Evolutionary conservation across 2,888 invertebrate species (phyloP).

Genomic region (Catocala fraxini): DNA sequence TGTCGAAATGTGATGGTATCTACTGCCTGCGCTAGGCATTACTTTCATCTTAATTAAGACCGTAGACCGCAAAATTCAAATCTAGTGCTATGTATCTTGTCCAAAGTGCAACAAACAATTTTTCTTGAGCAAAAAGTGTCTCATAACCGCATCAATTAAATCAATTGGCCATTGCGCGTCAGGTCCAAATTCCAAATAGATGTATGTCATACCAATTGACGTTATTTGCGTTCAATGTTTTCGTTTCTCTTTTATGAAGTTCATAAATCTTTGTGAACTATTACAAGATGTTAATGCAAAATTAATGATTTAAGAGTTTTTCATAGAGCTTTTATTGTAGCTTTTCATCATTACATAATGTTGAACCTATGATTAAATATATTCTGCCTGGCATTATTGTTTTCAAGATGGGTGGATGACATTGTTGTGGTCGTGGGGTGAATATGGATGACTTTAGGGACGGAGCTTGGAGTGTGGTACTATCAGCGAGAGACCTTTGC

Average conservation of each 20-base stretch:
- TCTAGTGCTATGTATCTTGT: too few species aligned
- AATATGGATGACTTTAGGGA: too few species aligned
- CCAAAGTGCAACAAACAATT: conserved; percentile 1
- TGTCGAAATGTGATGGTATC: too few species aligned
- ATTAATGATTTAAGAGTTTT: conserved; percentile 12
- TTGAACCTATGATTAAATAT: too few species aligned
- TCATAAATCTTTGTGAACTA: conserved; percentile 17
- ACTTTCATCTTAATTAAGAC: too few species aligned
- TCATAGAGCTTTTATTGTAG: too few species aligned
- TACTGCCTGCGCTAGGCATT: too few species aligned
- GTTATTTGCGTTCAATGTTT: conserved; percentile 25
- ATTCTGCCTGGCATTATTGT: not conserved
- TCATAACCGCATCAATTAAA: conserved; percentile 41
- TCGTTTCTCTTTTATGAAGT: conserved; percentile 37
- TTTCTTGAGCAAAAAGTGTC: conserved; percentile 8
- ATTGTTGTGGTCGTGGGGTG: too few species aligned
- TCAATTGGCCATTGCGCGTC: conserved; percentile 38
- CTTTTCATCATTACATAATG: too few species aligned
- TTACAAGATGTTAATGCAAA: not conserved
- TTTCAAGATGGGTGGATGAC: too few species aligned
- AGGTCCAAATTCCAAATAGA: conserved; percentile 47
- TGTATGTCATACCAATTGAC: conserved; percentile 50
- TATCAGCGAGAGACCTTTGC: too few species aligned
- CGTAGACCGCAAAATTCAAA: not conserved
- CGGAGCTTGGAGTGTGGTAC: too few species aligned